A percentile compares a stretch with the other conserved stretches of the same genome.
Evolutionary conservation across 2,888 invertebrate genomes (phyloP).

Genomic region (Meloe dianella): DNA sequence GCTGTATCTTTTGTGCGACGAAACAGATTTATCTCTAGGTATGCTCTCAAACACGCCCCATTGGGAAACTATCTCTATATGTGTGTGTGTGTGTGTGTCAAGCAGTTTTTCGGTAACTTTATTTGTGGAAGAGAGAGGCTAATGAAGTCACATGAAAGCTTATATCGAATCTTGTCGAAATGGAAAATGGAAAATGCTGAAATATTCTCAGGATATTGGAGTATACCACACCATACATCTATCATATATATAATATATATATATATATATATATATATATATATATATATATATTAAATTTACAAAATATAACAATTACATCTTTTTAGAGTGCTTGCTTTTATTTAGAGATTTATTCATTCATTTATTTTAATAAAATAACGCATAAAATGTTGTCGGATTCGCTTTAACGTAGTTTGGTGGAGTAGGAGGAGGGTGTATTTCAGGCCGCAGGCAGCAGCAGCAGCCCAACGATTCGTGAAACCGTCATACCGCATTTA

Average conservation of each 20-base stretch:
- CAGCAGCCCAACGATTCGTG: slow-evolving; percentile 31
- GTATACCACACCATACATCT: too few relatives aligned
- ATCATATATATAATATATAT: too few relatives aligned
- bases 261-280: too few relatives aligned
- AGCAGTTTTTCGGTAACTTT: slow-evolving; percentile 9
- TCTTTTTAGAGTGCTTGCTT: neutral
- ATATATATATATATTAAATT: slow-evolving; percentile 7
- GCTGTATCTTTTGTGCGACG: slow-evolving; percentile 3
- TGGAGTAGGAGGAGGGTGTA: too few relatives aligned
- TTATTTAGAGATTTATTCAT: neutral
- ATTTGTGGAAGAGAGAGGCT: neutral
- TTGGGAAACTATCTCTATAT: neutral
- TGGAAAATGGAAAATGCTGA: neutral
- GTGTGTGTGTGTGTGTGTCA: neutral
- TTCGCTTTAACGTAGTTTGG: neutral
- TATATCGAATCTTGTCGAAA: neutral
- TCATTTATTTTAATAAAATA: slow-evolving; percentile 6
- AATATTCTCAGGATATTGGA: neutral
- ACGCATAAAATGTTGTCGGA: neutral
- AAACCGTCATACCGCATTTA: slow-evolving; percentile 17
- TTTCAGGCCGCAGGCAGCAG: neutral
- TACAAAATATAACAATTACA: slow-evolving; percentile 7
- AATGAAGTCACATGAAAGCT: slow-evolving; percentile 13
- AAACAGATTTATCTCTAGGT: slow-evolving; percentile 11
- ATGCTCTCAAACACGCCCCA: neutral